Evolutionary conservation across 1,140 invertebrate species (phyloP).

Genomic region (Pseudobourletiella spinata): DNA sequence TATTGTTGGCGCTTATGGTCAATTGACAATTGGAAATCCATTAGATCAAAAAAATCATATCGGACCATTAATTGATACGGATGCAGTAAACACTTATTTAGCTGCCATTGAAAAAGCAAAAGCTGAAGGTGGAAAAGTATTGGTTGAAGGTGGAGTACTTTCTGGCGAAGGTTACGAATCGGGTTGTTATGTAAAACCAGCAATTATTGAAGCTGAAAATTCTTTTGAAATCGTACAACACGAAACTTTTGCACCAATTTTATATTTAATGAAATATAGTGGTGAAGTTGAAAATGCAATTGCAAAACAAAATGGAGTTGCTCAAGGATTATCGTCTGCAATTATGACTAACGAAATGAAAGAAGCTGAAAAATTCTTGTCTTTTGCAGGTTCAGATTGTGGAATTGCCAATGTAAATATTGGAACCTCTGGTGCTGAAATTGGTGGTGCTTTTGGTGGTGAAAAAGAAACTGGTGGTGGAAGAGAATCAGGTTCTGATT

Average conservation of each 20-base stretch:
- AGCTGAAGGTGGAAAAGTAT: conserved; percentile 68
- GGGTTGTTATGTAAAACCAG: conserved; percentile 97
- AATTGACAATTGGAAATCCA: conserved; percentile 85
- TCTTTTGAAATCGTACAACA: conserved; percentile 70
- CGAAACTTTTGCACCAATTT: conserved; percentile 97
- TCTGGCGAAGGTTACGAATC: conserved; percentile 69
- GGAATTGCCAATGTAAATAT: conserved; percentile 99
- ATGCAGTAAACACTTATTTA: conserved; percentile 68
- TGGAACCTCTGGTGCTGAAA: conserved; percentile 96
- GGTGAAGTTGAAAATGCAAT: conserved; percentile 85
- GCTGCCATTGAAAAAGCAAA: conserved; percentile 64
- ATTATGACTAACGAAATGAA: conserved; percentile 84
- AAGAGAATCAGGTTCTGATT: conserved; percentile 92
- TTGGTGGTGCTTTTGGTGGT: conserved; percentile 96
- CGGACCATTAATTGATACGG: conserved; percentile 81
- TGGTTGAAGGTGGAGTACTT: conserved; percentile 82
- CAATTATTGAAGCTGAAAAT: conserved; percentile 78
- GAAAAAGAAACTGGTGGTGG: conserved; percentile 95
- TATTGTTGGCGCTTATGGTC: conserved; percentile 67
- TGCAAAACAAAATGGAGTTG: conserved; percentile 85
- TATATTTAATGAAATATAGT: conserved; percentile 78
- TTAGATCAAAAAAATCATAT: conserved; percentile 74
- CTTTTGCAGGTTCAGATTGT: conserved; percentile 93
- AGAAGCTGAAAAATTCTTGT: conserved; percentile 89
- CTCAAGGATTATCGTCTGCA: conserved; percentile 91